A percentile compares a stretch with the other conserved stretches of the same genome.
These are phyloP conservation scores for Mayetiola destructor DNA, from an alignment of 2,888 invertebrate genomes.

Conservation along the genomic window DNA sequence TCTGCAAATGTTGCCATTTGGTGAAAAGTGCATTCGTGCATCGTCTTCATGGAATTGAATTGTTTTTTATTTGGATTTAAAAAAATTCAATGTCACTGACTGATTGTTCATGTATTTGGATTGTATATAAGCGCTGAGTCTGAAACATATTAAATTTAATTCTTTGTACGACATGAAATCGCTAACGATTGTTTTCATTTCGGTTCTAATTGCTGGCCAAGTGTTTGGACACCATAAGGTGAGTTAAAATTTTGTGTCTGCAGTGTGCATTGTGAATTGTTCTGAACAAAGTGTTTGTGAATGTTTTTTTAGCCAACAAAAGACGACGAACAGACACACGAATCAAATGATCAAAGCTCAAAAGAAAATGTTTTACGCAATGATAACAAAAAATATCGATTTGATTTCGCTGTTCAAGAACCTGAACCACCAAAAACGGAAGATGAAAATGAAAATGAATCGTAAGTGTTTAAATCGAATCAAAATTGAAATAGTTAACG, in stretches of 20 bases:
- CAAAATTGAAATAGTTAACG: not conserved
- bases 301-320: not conserved
- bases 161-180: constrained; percentile 1
- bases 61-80: too few relatives aligned
- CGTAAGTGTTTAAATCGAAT: too few relatives aligned
- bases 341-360: not conserved
- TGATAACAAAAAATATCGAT: constrained; percentile 25
- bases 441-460: not conserved
- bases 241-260: not conserved
- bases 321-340: not conserved
- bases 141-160: too few relatives aligned
- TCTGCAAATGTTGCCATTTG: too few relatives aligned
- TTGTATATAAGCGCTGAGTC: too few relatives aligned
- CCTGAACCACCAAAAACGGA: constrained; percentile 20
- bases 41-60: too few relatives aligned
- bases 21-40: too few relatives aligned
- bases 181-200: not conserved
- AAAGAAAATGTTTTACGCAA: constrained; percentile 20
- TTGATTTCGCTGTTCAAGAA: constrained; percentile 29
- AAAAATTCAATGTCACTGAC: too few relatives aligned
- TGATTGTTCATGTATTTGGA: too few relatives aligned
- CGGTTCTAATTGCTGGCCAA: not conserved
- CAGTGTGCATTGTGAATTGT: not conserved
- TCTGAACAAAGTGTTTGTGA: not conserved
- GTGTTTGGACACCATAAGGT: not conserved